Conservation (phyloP, 2,113 vertebrate species). For the Eclectus roratus region DNA sequence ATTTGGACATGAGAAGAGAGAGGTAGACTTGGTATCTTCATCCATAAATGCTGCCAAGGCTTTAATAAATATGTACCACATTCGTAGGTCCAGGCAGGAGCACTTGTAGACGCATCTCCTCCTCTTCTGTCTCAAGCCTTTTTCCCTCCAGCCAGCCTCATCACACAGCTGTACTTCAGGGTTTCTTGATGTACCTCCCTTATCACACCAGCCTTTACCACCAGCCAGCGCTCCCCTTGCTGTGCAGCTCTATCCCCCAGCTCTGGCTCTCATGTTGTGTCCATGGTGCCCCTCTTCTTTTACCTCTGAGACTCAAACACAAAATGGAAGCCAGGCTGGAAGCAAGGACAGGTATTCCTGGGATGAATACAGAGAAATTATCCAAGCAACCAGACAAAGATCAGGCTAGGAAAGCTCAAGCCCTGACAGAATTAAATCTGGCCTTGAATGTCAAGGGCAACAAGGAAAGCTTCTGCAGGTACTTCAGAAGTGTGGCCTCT, state of each 20-base stretch:
- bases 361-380: neutral
- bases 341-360: neutral
- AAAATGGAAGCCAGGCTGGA: neutral
- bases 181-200: neutral
- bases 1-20: neutral
- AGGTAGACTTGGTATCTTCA: neutral
- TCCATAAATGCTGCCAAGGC: neutral
- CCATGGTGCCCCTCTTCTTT: neutral
- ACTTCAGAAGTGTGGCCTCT: neutral
- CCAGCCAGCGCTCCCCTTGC: neutral
- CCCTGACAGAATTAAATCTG: neutral
- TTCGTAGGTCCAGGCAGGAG: neutral
- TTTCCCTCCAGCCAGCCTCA: neutral
- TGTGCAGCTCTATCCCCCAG: rapidly evolving
- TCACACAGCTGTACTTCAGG: neutral
- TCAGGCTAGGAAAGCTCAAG: neutral
- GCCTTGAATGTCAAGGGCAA: neutral
- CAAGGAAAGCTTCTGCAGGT: neutral
- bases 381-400: neutral
- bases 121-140: neutral
- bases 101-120: neutral
- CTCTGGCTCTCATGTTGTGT: rapidly evolving
- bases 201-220: neutral
- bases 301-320: neutral
- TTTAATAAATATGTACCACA: neutral